These are phyloP conservation scores for Anhinga anhinga DNA, from an alignment of 2,113 vertebrate genomes.

Conservation along the genomic window DNA sequence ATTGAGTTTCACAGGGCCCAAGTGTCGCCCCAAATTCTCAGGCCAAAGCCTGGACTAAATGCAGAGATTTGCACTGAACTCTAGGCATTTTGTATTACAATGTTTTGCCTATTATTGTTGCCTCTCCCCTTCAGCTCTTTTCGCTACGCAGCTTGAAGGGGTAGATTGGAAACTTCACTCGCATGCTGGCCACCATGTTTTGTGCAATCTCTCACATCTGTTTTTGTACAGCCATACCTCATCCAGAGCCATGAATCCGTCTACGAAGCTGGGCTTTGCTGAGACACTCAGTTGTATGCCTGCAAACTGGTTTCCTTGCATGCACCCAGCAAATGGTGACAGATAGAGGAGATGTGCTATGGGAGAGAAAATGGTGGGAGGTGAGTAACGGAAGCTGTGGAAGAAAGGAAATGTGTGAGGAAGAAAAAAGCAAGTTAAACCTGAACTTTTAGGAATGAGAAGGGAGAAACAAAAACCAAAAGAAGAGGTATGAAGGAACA, in stretches of 20 bases:
- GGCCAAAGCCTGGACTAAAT: background rate
- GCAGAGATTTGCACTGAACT: background rate
- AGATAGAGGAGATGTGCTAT: rapidly evolving
- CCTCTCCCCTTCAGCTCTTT: background rate
- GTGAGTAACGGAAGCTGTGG: background rate
- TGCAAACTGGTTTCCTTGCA: rapidly evolving
- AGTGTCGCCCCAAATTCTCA: background rate
- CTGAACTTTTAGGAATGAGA: background rate
- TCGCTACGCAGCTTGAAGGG: background rate
- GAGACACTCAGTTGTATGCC: background rate
- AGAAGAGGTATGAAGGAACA: background rate
- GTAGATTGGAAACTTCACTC: background rate
- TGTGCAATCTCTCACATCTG: background rate
- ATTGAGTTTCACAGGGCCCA: background rate
- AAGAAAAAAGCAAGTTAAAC: background rate
- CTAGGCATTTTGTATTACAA: background rate
- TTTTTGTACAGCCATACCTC: rapidly evolving
- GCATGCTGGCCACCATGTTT: rapidly evolving
- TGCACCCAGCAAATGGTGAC: background rate
- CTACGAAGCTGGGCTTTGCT: rapidly evolving
- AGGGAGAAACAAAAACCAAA: background rate
- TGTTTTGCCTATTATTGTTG: background rate
- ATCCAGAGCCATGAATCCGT: rapidly evolving
- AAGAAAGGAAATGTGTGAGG: background rate
- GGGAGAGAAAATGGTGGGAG: background rate